Conservation (phyloP, 2,888 invertebrate genomes). For the Lutraria lutraria region DNA sequence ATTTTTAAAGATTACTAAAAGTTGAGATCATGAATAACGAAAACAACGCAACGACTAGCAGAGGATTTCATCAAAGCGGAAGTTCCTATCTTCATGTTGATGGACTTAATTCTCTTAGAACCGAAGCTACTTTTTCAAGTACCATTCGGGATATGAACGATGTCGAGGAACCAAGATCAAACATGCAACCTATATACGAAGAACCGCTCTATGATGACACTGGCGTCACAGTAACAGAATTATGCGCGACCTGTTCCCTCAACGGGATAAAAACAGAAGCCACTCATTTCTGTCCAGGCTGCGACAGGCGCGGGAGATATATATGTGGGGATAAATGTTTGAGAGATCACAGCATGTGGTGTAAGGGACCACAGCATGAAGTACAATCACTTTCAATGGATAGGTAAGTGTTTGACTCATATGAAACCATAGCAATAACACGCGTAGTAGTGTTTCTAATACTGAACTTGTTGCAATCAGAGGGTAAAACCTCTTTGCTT, state of each 20-base stretch:
- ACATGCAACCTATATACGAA: background rate
- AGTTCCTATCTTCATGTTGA: background rate
- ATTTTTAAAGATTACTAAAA: no score
- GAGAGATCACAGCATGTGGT: background rate
- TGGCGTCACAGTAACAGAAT: background rate
- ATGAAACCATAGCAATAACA: no score
- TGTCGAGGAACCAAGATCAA: background rate
- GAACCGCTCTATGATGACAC: background rate
- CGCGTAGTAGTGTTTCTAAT: no score
- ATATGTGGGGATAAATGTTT: background rate
- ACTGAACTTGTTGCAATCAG: no score
- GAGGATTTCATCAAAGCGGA: background rate
- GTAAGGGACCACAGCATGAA: background rate
- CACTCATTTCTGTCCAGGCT: background rate
- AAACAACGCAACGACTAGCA: background rate
- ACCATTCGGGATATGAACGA: background rate
- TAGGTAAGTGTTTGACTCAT: background rate
- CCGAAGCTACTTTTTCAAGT: background rate
- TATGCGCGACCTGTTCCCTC: background rate
- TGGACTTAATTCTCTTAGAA: background rate
- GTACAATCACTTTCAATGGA: background rate
- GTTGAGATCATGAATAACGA: background rate
- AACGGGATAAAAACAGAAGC: background rate
- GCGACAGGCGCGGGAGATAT: background rate
- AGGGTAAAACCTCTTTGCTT: no score